These are phyloP conservation scores for Drosophila chauvacae DNA, from an alignment of 1,140 invertebrate genomes.

Conservation along the genomic window DNA sequence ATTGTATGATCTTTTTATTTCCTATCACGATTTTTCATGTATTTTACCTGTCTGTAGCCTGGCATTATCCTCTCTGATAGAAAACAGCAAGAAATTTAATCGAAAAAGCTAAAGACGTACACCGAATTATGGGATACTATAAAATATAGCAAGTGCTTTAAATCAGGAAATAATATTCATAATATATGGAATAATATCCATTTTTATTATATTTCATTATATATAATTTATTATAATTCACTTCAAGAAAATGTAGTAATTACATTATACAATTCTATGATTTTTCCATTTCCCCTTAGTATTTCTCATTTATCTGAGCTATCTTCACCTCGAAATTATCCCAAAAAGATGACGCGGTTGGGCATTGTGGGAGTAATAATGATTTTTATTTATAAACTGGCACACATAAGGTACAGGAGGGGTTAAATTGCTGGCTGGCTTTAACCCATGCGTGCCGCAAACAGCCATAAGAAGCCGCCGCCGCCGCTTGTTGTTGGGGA, in stretches of 20 bases:
- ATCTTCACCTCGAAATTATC: neutral
- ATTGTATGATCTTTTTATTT: too few relatives aligned
- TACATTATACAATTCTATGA: neutral
- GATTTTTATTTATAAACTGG: conserved; percentile 78
- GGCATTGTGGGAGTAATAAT: conserved; percentile 49
- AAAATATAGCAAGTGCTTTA: too few relatives aligned
- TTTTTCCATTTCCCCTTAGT: neutral
- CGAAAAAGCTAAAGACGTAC: too few relatives aligned
- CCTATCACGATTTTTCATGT: too few relatives aligned
- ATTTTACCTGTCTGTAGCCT: too few relatives aligned
- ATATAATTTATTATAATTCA: neutral
- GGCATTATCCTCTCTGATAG: too few relatives aligned
- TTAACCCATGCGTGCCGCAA: conserved; percentile 61
- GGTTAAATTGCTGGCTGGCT: conserved; percentile 1
- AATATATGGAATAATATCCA: too few relatives aligned
- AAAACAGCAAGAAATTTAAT: too few relatives aligned
- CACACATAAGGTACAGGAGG: neutral
- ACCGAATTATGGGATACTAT: too few relatives aligned
- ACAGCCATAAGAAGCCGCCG: neutral
- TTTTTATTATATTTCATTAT: neutral
- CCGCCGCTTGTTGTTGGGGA: conserved; percentile 5
- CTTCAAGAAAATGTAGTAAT: neutral
- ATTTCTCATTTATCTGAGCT: neutral
- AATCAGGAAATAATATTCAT: too few relatives aligned
- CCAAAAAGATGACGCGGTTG: neutral